Conservation (phyloP, 1,140 invertebrate genomes). For the Caerostris darwini region DNA sequence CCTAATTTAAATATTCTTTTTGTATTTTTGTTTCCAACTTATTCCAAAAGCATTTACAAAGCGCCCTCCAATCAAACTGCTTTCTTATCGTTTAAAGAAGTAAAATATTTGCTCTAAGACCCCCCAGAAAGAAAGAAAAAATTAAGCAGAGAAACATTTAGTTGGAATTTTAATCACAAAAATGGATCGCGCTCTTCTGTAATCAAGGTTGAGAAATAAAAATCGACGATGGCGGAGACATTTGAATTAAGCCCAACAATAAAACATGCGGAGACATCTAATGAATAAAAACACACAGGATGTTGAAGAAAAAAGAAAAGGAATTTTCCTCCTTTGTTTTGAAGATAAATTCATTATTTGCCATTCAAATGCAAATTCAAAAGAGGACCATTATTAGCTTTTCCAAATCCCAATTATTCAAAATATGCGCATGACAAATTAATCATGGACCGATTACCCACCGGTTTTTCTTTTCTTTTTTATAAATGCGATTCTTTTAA, state of each 20-base stretch:
- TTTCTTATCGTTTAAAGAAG: too few relatives aligned
- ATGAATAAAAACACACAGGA: background rate
- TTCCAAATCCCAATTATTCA: constrained; percentile 27
- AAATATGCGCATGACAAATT: constrained; percentile 17
- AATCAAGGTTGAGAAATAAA: background rate
- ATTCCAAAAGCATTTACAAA: too few relatives aligned
- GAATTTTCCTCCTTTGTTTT: background rate
- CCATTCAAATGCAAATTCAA: background rate
- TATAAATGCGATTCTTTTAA: background rate
- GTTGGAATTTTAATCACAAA: background rate
- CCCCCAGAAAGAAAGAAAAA: too few relatives aligned
- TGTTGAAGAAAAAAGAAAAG: background rate
- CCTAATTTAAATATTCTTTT: too few relatives aligned
- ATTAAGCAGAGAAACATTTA: too few relatives aligned
- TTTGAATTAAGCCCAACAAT: background rate
- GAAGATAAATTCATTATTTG: background rate
- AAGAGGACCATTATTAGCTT: background rate
- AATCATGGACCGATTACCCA: background rate
- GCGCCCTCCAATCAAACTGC: too few relatives aligned
- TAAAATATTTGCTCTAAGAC: too few relatives aligned
- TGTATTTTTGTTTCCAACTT: too few relatives aligned
- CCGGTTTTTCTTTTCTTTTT: background rate
- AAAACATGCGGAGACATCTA: background rate
- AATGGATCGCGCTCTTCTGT: background rate
- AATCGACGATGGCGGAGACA: background rate